A percentile compares a stretch with the other conserved stretches of the same genome.
Conservation (phyloP, 2,888 invertebrate species). For the Dasypogon diadema region DNA sequence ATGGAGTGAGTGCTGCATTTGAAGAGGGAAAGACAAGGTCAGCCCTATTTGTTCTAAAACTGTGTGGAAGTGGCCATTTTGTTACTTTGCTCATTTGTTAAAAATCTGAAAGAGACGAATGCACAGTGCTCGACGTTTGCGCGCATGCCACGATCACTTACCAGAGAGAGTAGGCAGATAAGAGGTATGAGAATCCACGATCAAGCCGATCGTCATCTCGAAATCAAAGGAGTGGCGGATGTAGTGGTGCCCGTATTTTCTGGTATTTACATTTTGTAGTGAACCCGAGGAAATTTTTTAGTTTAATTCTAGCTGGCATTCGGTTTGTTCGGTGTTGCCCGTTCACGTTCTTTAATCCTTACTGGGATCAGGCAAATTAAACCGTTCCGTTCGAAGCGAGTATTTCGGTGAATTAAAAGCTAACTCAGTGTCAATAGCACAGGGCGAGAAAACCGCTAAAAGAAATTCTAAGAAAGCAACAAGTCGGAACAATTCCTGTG, state of each 20-base stretch:
- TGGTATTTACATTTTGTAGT: constrained; percentile 53
- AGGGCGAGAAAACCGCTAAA: neutral
- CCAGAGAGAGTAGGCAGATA: no score
- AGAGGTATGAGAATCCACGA: no score
- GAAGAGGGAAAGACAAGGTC: neutral
- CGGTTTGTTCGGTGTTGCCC: constrained; percentile 51
- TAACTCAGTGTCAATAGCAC: neutral
- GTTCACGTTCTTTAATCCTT: constrained; percentile 1
- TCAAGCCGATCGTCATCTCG: no score
- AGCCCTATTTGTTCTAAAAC: neutral
- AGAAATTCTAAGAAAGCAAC: constrained; percentile 8
- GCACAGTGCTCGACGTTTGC: no score
- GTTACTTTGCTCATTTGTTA: neutral
- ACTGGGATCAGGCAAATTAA: neutral
- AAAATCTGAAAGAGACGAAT: neutral
- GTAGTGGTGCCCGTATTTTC: neutral
- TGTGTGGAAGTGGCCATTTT: constrained; percentile 12
- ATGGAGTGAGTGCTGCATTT: neutral
- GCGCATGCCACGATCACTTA: no score
- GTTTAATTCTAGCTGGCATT: constrained; percentile 55
- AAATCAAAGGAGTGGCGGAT: neutral
- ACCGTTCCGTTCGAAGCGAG: constrained; percentile 14
- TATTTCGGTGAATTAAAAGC: constrained; percentile 5
- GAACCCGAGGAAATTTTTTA: constrained; percentile 54
- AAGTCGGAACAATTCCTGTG: constrained; percentile 30